Conservation (phyloP, 2,113 vertebrate species). For the Cathartes aura region DNA sequence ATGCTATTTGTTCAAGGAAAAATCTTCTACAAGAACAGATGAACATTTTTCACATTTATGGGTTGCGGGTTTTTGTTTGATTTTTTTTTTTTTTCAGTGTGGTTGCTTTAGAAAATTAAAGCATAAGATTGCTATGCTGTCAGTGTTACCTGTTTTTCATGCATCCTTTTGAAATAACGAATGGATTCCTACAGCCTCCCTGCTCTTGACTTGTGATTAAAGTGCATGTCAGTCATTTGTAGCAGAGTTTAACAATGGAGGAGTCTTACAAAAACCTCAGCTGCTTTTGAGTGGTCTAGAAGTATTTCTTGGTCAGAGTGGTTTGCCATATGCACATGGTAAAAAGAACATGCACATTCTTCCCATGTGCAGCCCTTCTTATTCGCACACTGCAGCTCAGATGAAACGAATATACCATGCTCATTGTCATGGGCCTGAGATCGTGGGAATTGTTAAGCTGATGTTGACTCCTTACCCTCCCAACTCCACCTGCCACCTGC, state of each 20-base stretch:
- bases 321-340: background rate
- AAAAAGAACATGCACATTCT: background rate
- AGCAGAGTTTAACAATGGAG: background rate
- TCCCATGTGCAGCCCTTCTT: background rate
- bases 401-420: accelerated
- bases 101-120: background rate
- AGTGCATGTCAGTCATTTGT: background rate
- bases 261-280: background rate
- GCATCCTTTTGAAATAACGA: background rate
- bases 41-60: background rate
- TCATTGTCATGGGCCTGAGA: background rate
- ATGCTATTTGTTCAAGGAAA: background rate
- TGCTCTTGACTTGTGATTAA: background rate
- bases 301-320: background rate
- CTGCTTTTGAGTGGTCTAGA: background rate
- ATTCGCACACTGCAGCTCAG: background rate
- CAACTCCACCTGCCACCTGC: accelerated
- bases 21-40: background rate
- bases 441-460: accelerated
- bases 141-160: background rate
- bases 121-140: background rate
- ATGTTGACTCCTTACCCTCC: background rate
- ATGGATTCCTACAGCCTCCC: background rate
- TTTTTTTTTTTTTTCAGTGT: background rate
- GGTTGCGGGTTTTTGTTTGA: accelerated